These are phyloP conservation scores for Cheumatopsyche charites DNA, from an alignment of 1,140 invertebrate species.

Conservation along the genomic window DNA sequence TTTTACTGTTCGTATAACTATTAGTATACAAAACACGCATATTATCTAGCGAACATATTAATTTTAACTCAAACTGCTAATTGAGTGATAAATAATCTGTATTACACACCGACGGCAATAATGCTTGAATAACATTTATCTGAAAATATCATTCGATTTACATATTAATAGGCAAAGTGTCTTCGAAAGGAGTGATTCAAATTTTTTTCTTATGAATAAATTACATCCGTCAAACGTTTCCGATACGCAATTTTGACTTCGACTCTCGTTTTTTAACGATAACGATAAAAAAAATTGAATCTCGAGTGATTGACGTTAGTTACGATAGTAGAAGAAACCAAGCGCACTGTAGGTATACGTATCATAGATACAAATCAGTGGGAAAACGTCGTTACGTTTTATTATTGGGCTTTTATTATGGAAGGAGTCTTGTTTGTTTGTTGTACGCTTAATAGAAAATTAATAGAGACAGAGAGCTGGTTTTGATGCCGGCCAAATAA, in stretches of 20 bases:
- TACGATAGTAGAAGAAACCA: background rate
- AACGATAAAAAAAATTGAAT: background rate
- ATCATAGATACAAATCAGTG: background rate
- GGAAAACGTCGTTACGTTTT: conserved; percentile 10
- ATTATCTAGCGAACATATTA: background rate
- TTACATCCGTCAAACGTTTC: background rate
- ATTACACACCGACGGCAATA: background rate
- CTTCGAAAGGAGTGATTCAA: background rate
- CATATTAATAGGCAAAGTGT: conserved; percentile 4
- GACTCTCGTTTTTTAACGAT: background rate
- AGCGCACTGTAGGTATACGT: no score
- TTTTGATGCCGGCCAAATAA: conserved; percentile 9
- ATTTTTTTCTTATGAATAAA: conserved; percentile 18
- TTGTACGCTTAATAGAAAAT: conserved; percentile 21
- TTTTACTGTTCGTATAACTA: background rate
- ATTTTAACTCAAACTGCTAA: conserved; percentile 3
- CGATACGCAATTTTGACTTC: conserved; percentile 8
- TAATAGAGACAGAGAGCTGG: conserved; percentile 20
- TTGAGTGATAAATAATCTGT: conserved; percentile 13
- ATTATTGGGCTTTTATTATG: background rate
- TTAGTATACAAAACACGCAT: background rate
- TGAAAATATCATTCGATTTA: conserved; percentile 16
- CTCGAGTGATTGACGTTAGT: conserved; percentile 25
- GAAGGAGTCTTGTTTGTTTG: background rate
- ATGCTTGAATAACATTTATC: background rate